A percentile compares a stretch with the other conserved stretches of the same genome.
phyloP scores from a whole-genome alignment of 2,797 vertebrate species.

The Sciurus vulgaris region DNA sequence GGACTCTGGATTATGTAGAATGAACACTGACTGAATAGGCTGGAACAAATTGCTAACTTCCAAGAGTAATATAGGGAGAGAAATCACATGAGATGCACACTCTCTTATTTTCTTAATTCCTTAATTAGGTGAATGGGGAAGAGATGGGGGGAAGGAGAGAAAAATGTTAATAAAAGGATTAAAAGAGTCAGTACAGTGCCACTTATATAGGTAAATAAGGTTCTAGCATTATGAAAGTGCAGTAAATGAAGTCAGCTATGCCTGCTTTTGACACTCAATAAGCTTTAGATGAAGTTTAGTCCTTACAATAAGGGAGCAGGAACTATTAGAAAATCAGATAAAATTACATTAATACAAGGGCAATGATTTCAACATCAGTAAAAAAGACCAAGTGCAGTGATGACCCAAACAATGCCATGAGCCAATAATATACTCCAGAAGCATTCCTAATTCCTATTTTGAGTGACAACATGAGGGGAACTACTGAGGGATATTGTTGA shows the following conservation, averaged over 20 bases:
- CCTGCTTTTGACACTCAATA: constrained; percentile 6
- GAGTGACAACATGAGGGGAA: neutral
- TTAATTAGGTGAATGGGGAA: neutral
- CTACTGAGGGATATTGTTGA: neutral
- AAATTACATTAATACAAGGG: constrained; percentile 10
- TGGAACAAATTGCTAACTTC: constrained; percentile 21
- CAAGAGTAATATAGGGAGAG: neutral
- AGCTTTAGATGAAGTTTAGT: neutral
- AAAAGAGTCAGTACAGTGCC: neutral
- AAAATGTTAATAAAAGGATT: neutral
- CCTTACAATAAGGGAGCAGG: neutral
- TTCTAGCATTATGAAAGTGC: neutral
- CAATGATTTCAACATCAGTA: constrained; percentile 36
- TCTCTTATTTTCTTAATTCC: neutral
- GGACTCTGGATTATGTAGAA: constrained; percentile 1
- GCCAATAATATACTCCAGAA: neutral
- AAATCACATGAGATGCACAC: neutral
- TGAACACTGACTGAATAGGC: neutral
- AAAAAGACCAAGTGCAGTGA: neutral
- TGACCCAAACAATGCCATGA: neutral
- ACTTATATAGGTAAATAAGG: neutral
- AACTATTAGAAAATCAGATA: constrained; percentile 31
- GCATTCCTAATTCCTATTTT: neutral
- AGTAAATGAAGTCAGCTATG: neutral
- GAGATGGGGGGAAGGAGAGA: neutral